Conservation (phyloP, 30 jellyfish, hydroid and myxozoan genomes). For the Hydractinia echinata region DNA sequence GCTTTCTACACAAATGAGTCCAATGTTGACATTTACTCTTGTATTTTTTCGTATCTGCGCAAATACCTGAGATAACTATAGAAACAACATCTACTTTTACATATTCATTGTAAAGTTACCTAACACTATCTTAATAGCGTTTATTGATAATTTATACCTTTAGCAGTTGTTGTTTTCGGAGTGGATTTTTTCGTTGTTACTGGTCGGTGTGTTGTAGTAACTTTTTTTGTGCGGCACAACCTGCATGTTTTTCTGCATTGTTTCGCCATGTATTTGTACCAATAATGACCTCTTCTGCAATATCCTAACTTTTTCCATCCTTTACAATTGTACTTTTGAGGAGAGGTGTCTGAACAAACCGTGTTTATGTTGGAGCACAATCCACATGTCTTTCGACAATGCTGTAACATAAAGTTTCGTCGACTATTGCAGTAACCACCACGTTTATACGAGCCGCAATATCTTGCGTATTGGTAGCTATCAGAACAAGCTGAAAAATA, state of each 20-base stretch:
- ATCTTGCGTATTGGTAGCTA: not conserved
- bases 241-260: conserved; percentile 16
- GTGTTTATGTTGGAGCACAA: not conserved
- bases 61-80: not conserved
- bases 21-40: not conserved
- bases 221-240: not conserved
- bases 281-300: not conserved
- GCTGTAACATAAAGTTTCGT: not conserved
- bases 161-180: conserved; percentile 19
- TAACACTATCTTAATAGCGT: too few relatives aligned
- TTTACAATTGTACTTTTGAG: not conserved
- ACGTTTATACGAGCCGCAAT: not conserved
- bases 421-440: not conserved
- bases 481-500: not conserved
- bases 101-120: too few relatives aligned
- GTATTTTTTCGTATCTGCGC: not conserved
- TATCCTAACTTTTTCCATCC: conserved; percentile 16
- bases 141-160: not conserved
- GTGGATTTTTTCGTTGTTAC: not conserved
- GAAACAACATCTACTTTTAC: too few relatives aligned
- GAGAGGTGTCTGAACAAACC: not conserved
- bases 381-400: conserved; percentile 20
- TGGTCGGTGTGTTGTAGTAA: not conserved
- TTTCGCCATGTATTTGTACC: conserved; percentile 1
- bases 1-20: not conserved